Conservation (phyloP, 2,797 vertebrate genomes). For the Malacoctenus gilli region DNA sequence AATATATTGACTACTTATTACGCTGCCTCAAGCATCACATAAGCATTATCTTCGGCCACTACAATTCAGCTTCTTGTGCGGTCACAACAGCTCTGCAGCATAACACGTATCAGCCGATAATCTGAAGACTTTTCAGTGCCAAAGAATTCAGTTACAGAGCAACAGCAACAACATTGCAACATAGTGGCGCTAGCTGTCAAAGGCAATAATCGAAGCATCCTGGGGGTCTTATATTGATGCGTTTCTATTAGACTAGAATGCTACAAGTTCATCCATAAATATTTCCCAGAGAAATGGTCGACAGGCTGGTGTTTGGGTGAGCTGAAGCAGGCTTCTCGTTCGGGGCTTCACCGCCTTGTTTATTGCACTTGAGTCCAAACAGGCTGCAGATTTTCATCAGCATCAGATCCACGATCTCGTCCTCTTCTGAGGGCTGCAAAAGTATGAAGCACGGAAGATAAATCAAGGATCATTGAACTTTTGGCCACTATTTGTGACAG, state of each 20-base stretch:
- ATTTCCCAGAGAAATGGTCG: conserved; percentile 42
- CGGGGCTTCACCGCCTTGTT: conserved; percentile 46
- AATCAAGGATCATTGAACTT: too few species aligned
- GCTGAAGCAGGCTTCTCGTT: conserved; percentile 31
- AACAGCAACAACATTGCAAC: conserved; percentile 15
- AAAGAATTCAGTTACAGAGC: conserved; percentile 30
- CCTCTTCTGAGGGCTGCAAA: conserved; percentile 90
- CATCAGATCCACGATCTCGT: conserved; percentile 92
- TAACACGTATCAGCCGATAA: conserved; percentile 19
- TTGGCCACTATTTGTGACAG: too few species aligned
- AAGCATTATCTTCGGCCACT: neutral
- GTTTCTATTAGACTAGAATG: neutral
- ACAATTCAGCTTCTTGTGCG: conserved; percentile 7
- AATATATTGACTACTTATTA: conserved; percentile 27
- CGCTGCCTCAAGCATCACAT: conserved; percentile 10
- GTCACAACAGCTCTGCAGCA: conserved; percentile 11
- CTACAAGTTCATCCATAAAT: conserved; percentile 18
- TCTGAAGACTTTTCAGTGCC: conserved; percentile 16
- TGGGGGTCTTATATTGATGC: neutral
- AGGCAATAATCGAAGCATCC: conserved; percentile 18
- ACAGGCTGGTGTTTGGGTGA: conserved; percentile 35
- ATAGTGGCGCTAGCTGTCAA: conserved; percentile 3
- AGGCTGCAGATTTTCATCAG: conserved; percentile 89
- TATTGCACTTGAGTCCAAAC: conserved; percentile 88
- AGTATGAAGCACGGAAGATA: too few species aligned